Percentiles rank a stretch among this genome's conserved stretches.
Conservation (phyloP, 2,888 invertebrate genomes). For the Xylota segnis region DNA sequence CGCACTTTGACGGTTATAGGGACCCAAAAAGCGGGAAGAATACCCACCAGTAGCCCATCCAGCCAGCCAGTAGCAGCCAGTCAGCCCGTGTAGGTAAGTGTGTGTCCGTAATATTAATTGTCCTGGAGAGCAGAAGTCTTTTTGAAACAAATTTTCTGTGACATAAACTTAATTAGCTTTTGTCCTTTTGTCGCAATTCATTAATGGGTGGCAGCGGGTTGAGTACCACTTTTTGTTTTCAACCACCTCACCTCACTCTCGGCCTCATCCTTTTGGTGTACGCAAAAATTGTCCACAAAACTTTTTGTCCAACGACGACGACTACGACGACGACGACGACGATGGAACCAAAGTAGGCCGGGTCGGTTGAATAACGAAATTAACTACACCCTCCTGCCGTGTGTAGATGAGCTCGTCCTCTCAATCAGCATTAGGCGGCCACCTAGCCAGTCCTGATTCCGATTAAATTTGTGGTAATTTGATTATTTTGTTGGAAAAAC, state of each 20-base stretch:
- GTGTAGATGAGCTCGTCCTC: constrained; percentile 57
- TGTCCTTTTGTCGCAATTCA: constrained; percentile 78
- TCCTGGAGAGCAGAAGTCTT: constrained; percentile 82
- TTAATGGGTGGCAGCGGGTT: constrained; percentile 54
- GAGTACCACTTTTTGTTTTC: constrained; percentile 25
- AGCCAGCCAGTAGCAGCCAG: neutral
- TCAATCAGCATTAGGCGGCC: constrained; percentile 70
- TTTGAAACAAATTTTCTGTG: constrained; percentile 85
- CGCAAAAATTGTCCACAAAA: constrained; percentile 57
- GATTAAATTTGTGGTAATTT: constrained; percentile 74
- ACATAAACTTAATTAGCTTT: constrained; percentile 85
- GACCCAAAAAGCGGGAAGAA: constrained; percentile 8
- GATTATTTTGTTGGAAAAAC: constrained; percentile 57
- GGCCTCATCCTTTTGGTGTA: constrained; percentile 9
- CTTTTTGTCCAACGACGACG: constrained; percentile 15
- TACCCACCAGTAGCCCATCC: constrained; percentile 14
- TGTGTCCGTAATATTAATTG: constrained; percentile 82
- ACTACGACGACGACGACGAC: no score
- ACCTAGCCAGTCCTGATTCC: constrained; percentile 63
- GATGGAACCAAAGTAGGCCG: constrained; percentile 21
- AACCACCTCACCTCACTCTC: neutral
- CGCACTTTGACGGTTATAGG: constrained; percentile 45
- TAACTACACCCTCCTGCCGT: constrained; percentile 21
- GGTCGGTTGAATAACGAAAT: constrained; percentile 41
- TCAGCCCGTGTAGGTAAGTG: constrained; percentile 57